These are phyloP conservation scores for Rhogogaster chlorosoma DNA, from an alignment of 2,888 invertebrate species.

Conservation along the genomic window DNA sequence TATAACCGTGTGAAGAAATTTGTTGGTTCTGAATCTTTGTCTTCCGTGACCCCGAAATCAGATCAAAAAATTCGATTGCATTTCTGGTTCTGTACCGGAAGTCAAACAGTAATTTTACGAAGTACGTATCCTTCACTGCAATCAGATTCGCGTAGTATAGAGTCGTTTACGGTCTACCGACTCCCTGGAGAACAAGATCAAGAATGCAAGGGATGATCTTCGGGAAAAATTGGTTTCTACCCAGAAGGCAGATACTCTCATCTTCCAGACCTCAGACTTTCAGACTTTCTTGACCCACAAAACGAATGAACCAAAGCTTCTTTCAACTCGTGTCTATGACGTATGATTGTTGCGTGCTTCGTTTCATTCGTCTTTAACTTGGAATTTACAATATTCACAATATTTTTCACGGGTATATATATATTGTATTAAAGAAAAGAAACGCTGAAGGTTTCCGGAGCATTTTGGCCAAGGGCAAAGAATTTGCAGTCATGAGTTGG, in stretches of 20 bases:
- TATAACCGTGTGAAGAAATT: neutral
- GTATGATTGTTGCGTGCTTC: neutral
- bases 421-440: neutral
- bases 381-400: too few species aligned
- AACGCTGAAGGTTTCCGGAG: neutral
- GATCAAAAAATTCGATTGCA: neutral
- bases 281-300: neutral
- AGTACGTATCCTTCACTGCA: neutral
- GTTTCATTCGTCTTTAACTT: neutral
- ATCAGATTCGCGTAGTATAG: neutral
- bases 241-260: neutral
- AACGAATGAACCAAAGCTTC: neutral
- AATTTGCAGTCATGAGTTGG: constrained; percentile 43
- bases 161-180: neutral
- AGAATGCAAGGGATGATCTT: constrained; percentile 21
- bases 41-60: neutral
- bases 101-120: neutral
- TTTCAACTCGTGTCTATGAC: neutral
- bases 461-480: neutral
- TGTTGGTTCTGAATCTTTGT: neutral
- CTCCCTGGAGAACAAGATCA: neutral
- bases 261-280: neutral
- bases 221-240: constrained; percentile 11
- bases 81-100: neutral
- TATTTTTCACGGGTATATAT: too few species aligned